phyloP scores from a whole-genome alignment of 1,140 invertebrate genomes.

The Formica exsecta region DNA sequence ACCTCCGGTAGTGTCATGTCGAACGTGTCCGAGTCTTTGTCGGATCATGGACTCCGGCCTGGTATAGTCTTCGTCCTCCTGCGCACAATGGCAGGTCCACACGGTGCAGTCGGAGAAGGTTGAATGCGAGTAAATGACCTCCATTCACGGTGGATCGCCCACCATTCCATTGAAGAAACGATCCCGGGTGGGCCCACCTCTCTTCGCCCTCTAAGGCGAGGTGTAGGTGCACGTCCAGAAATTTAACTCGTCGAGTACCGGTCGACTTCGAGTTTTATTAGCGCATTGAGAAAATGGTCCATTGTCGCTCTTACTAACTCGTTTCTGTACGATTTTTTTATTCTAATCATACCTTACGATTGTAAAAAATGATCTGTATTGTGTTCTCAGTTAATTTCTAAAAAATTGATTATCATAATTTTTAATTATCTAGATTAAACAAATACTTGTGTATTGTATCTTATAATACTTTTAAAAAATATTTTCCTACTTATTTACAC shows the following conservation, averaged over 20 bases:
- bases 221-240: slow-evolving; percentile 75
- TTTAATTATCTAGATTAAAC: background rate
- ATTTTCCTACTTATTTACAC: background rate
- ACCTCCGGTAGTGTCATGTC: slow-evolving; percentile 68
- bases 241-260: slow-evolving; percentile 69
- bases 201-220: slow-evolving; percentile 68
- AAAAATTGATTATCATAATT: background rate
- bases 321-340: background rate
- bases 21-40: slow-evolving; percentile 77
- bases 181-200: slow-evolving; percentile 69
- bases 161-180: slow-evolving; percentile 79
- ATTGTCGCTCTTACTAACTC: slow-evolving; percentile 60
- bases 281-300: slow-evolving; percentile 62
- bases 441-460: background rate
- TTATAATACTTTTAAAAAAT: background rate
- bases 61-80: slow-evolving; percentile 72
- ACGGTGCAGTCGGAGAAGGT: slow-evolving; percentile 74
- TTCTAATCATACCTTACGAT: background rate
- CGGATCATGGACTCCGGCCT: slow-evolving; percentile 76
- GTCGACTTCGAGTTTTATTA: slow-evolving; percentile 68
- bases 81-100: slow-evolving; percentile 80
- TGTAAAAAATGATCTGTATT: background rate
- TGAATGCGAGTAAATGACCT: slow-evolving; percentile 85
- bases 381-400: background rate
- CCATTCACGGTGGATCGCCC: slow-evolving; percentile 83